Percentiles rank a stretch among this genome's conserved stretches.
Evolutionary conservation across 2,888 invertebrate species (phyloP).

Genomic region (Patella pellucida): DNA sequence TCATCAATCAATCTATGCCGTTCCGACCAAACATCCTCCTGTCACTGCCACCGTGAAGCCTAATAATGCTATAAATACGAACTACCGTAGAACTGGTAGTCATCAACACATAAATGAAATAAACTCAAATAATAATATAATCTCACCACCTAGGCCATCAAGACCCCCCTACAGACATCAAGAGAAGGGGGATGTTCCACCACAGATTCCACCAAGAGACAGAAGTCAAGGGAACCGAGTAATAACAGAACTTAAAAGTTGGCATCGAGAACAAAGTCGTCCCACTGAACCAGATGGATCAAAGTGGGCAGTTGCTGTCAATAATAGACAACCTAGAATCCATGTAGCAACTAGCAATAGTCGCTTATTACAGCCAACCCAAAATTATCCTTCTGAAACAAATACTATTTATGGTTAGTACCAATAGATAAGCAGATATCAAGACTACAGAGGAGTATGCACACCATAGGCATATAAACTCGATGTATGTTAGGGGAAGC

Average conservation of each 20-base stretch:
- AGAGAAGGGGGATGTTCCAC: constrained; percentile 39
- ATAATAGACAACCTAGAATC: too few species aligned
- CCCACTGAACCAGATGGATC: too few species aligned
- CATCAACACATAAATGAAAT: constrained; percentile 6
- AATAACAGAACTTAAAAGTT: background rate
- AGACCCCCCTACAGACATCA: background rate
- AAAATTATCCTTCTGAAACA: constrained; percentile 39
- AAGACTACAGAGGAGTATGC: too few species aligned
- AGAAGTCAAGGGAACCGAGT: constrained; percentile 33
- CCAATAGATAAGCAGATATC: too few species aligned
- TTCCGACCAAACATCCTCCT: constrained; percentile 57
- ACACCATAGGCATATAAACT: too few species aligned
- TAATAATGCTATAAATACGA: constrained; percentile 76
- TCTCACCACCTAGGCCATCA: background rate
- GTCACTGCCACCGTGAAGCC: constrained; percentile 77
- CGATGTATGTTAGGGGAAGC: background rate
- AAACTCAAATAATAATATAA: background rate
- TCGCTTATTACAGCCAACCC: background rate
- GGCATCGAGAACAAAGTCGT: background rate
- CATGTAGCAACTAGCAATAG: background rate
- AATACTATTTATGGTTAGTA: constrained; percentile 21
- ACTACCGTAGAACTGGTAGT: constrained; percentile 1
- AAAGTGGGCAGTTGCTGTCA: too few species aligned
- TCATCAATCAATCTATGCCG: background rate
- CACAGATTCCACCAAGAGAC: constrained; percentile 57